Base-by-base conservation (phyloP, 1,140 invertebrate species). In the Lepidostoma basale region DNA sequence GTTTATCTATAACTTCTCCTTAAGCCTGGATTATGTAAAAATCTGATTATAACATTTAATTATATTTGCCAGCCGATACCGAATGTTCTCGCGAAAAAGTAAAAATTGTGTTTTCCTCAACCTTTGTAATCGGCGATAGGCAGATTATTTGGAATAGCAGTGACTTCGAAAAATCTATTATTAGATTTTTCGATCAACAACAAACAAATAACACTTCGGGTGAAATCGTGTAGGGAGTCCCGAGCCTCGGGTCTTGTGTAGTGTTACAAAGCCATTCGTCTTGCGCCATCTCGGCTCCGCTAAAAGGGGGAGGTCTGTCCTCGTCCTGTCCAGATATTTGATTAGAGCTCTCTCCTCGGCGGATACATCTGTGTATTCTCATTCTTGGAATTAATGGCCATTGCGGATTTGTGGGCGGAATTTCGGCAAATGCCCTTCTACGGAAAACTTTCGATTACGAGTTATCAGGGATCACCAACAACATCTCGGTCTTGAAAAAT, bases 261-360 rank as follows among this genome's bases (percentile, higher is more conserved):
- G 65, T 67, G 65, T 60, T 68, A 52, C 70, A 60, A 58, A 68
- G 70, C 66, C 66, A 72, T 72, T 65, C 70, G 62, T 72, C 70
- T 72, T 72, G 3, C 20, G 49, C 44, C 40, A 22, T 30, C 25
- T 60, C 58, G 30, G 69, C 60, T 64, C 9, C 39, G 18, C 28
- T 67, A 68, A 64, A 39, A 30, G 62, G 56, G 66, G 62, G 42
- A 33, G 62, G 16, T 58, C 33, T 16, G 22, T 52, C 28, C 58
- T 47, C 56, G 39, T 69, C 62, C 60, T 39, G 59, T 62, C 63
- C 69, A 71, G 70, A 72, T 66, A 62, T 72, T 68, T 72, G 70
- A 72, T 68, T 72, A 68, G 59, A 44, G 25, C 42, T 45, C 23
- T 45, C 18, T 16, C 49, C 42, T 49, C 26, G 54, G 25, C 12